Base-by-base conservation (phyloP, 2,888 invertebrate genomes). In the Stenotaenia linearis region DNA sequence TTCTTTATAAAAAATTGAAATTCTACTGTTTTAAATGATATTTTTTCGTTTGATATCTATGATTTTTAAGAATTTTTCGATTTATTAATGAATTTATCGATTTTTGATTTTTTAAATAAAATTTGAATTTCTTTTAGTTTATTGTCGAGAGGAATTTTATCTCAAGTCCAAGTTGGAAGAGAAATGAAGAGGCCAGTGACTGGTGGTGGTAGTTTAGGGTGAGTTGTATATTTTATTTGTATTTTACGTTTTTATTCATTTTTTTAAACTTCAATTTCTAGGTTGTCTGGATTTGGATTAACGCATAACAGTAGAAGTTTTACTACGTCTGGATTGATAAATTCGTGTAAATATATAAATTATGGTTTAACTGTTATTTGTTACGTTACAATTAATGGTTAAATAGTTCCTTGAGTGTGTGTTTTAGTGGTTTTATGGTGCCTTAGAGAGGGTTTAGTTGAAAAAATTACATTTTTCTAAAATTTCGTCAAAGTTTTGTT, bases 151-250 rank as follows among this genome's bases (percentile, higher is more conserved):
- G 81, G 80, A 23, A 81, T 79, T 45, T 35, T 80, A 21, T 77
- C 80, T 15, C 79, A 79, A 69, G 45, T 78, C 45, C 77, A 79
- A 69, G 78, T 78, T 35, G 79, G 79, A 15, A 18, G 81, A 28
- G 81, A 81, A 15, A 75, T 80, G 80, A 81, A 80, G 75, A 61
- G 81, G 56, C 75, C 80, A 3, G 30, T 80, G 30, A 79, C 81
- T 15, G 74, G 77, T 23, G 28, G 37, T 69, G 69, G 77, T 37
- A 25, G 45, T 50, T 32, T 81, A 25, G 79, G 79, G 81, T 81
- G n/a, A 69, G 74, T 37, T 40, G 21, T 35, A 15, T 9, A 10
- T 80, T 79, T 50, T 79, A 6, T 5, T 56, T 78, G 4, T 80
- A 10, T 6, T 35, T 76, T 21, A 77, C 6, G 21, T 35, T 77